Conservation (phyloP, 2,113 vertebrate species). For the Meriones unguiculatus region DNA sequence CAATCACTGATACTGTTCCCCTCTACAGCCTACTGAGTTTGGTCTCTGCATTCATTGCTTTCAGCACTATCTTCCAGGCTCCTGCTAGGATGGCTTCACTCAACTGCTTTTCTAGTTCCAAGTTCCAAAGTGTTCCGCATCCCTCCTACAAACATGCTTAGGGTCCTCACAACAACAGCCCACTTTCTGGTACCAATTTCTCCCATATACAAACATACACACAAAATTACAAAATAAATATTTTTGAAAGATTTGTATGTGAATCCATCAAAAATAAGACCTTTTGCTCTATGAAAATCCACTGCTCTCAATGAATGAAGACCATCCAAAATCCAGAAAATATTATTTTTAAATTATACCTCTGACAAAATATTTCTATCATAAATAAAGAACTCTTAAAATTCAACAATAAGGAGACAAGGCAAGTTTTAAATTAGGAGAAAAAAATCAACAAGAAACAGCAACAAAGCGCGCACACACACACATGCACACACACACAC, state of each 20-base stretch:
- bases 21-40: not conserved
- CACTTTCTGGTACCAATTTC: not conserved
- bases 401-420: slow-evolving; percentile 32
- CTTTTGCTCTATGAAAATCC: not conserved
- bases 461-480: not conserved
- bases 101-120: not conserved
- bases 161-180: not conserved
- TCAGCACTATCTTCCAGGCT: not conserved
- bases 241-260: not conserved
- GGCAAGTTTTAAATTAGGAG: not conserved
- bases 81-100: too few species aligned
- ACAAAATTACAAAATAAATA: not conserved
- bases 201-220: not conserved
- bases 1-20: not conserved
- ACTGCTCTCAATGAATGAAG: slow-evolving; percentile 22
- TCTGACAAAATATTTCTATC: slow-evolving; percentile 44
- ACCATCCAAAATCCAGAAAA: not conserved
- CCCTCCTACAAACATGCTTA: too few species aligned
- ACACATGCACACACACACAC: not conserved
- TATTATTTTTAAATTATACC: slow-evolving; percentile 29
- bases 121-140: not conserved
- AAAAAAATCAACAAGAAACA: slow-evolving; percentile 16
- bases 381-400: slow-evolving; percentile 57
- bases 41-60: not conserved
- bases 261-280: slow-evolving; percentile 42